Conservation (phyloP, 2,888 invertebrate species). For the Ganaspis brasiliensis region DNA sequence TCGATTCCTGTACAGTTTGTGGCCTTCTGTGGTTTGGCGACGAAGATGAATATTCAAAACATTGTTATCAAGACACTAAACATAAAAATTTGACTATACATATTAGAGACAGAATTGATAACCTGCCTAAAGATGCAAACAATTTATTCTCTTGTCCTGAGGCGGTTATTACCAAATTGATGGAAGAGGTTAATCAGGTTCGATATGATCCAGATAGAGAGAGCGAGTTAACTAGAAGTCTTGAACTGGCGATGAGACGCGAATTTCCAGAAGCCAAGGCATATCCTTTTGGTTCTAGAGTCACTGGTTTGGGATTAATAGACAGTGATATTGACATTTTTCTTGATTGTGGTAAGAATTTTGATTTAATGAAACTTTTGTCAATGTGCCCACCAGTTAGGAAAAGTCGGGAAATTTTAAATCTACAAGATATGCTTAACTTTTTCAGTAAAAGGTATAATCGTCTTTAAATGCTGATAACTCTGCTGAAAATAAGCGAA, state of each 20-base stretch:
- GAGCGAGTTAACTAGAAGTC: conserved; percentile 55
- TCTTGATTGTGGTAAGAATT: conserved; percentile 70
- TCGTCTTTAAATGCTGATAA: too few species aligned
- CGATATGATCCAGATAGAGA: conserved; percentile 54
- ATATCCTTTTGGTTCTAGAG: conserved; percentile 84
- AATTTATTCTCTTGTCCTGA: conserved; percentile 54
- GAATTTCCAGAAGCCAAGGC: conserved; percentile 74
- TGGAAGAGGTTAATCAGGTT: conserved; percentile 56
- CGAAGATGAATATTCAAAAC: conserved; percentile 48
- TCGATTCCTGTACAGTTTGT: conserved; percentile 67
- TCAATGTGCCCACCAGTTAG: too few species aligned
- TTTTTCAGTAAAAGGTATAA: too few species aligned
- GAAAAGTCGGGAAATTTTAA: too few species aligned
- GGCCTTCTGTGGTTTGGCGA: conserved; percentile 66
- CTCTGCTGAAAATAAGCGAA: too few species aligned
- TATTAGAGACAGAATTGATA: conserved; percentile 58
- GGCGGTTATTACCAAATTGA: conserved; percentile 46
- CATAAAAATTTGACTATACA: conserved; percentile 62
- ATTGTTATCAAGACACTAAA: conserved; percentile 54
- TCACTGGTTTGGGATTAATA: conserved; percentile 81
- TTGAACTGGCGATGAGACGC: conserved; percentile 60
- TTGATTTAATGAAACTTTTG: too few species aligned
- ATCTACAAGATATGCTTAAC: too few species aligned
- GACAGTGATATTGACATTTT: conserved; percentile 74
- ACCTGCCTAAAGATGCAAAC: conserved; percentile 54